These are phyloP conservation scores for Brachionus manjavacas DNA, from an alignment of 1,140 invertebrate species.

Conservation along the genomic window DNA sequence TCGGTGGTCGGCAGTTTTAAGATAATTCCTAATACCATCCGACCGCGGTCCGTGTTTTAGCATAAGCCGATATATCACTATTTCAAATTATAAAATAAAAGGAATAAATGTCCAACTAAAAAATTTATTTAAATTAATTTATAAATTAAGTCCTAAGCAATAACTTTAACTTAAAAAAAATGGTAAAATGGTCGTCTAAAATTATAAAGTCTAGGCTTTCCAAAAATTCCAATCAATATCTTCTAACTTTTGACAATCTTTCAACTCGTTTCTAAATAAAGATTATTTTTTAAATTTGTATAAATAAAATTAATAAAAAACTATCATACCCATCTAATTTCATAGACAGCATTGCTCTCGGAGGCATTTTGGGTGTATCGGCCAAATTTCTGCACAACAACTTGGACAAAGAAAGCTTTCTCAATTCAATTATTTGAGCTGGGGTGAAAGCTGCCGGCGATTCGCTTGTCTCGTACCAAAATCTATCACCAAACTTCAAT, in stretches of 20 bases:
- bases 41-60: too few relatives aligned
- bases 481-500: constrained; percentile 81
- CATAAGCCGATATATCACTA: too few relatives aligned
- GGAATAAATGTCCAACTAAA: not conserved
- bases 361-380: not conserved
- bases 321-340: not conserved
- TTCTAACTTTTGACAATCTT: not conserved
- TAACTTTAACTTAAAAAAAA: not conserved
- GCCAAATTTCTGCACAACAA: constrained; percentile 14
- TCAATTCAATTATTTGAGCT: constrained; percentile 27
- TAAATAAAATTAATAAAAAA: not conserved
- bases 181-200: not conserved
- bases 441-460: not conserved
- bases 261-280: constrained; percentile 10
- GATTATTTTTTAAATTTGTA: not conserved
- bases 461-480: constrained; percentile 79
- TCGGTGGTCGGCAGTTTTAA: too few relatives aligned
- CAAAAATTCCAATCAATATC: constrained; percentile 25
- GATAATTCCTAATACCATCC: too few relatives aligned
- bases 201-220: constrained; percentile 2
- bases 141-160: not conserved
- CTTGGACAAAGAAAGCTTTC: not conserved
- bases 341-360: not conserved
- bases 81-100: too few relatives aligned
- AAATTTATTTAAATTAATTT: not conserved